Percentiles rank a stretch among this genome's conserved stretches.
phyloP scores from a whole-genome alignment of 1,140 invertebrate species.

The Bombus haemorrhoidalis region DNA sequence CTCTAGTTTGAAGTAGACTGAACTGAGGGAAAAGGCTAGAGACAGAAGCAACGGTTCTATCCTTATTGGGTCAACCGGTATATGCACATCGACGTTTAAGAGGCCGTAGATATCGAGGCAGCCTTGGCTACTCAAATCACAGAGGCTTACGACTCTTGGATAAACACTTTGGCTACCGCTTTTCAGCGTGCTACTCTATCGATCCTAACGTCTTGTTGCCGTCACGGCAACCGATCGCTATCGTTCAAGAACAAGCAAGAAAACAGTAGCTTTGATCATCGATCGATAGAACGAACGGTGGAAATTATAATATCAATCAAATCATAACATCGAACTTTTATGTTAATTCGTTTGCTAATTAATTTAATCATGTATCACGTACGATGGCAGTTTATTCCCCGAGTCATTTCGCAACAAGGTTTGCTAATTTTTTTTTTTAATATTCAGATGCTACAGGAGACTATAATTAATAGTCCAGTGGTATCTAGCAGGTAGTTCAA shows the following conservation, averaged over 20 bases:
- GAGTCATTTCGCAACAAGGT: background rate
- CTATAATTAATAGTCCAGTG: background rate
- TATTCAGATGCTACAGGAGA: background rate
- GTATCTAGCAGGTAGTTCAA: constrained; percentile 6
- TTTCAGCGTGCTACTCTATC: constrained; percentile 64
- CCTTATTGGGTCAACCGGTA: constrained; percentile 68
- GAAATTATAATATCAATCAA: background rate
- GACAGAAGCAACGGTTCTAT: constrained; percentile 26
- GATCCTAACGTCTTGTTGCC: constrained; percentile 57
- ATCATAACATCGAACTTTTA: background rate
- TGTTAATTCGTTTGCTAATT: background rate
- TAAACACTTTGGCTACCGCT: constrained; percentile 64
- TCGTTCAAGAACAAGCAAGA: constrained; percentile 23
- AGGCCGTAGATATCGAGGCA: constrained; percentile 62
- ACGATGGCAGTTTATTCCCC: background rate
- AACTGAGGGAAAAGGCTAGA: constrained; percentile 37
- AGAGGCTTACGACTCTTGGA: constrained; percentile 63
- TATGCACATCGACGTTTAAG: constrained; percentile 70
- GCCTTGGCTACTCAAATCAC: constrained; percentile 65
- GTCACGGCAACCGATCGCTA: constrained; percentile 13
- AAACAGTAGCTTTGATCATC: constrained; percentile 33
- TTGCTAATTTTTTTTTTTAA: too few relatives aligned
- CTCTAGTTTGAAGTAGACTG: constrained; percentile 38
- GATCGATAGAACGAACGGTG: constrained; percentile 6
- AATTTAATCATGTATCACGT: too few relatives aligned